Conservation (phyloP, 2,888 invertebrate species). For the Strigamia crassipes region DNA sequence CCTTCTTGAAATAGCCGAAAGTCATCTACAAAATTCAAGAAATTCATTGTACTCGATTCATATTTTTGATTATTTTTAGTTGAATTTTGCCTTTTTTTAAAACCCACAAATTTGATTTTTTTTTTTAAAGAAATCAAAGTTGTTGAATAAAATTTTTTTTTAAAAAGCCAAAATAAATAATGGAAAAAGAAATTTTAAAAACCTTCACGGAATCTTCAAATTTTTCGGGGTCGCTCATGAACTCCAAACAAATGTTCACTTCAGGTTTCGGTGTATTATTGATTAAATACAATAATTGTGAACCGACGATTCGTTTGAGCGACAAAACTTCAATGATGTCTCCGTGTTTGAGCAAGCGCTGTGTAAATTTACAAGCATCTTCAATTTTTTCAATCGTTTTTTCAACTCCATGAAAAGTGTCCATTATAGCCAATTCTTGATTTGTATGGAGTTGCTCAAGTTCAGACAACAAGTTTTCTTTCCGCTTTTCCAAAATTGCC, state of each 20-base stretch:
- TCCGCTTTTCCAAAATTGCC: constrained; percentile 77
- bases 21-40: constrained; percentile 44
- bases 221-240: constrained; percentile 76
- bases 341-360: constrained; percentile 78
- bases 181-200: neutral
- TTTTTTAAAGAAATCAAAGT: too few species aligned
- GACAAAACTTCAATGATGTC: constrained; percentile 83
- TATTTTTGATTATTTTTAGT: too few species aligned
- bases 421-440: constrained; percentile 87
- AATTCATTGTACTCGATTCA: neutral
- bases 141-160: too few species aligned
- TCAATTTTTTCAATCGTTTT: constrained; percentile 83
- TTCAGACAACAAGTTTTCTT: constrained; percentile 75
- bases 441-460: constrained; percentile 78
- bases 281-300: constrained; percentile 77
- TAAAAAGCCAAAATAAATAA: too few species aligned
- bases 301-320: constrained; percentile 76
- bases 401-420: constrained; percentile 75
- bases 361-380: constrained; percentile 83
- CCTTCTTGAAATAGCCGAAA: constrained; percentile 49
- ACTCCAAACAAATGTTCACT: constrained; percentile 71
- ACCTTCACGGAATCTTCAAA: constrained; percentile 72
- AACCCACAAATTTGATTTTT: too few species aligned
- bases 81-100: too few species aligned
- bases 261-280: constrained; percentile 82